Percentiles rank a stretch among this genome's conserved stretches.
These are phyloP conservation scores for Acronicta leporina DNA, from an alignment of 2,888 invertebrate species.

Conservation along the genomic window DNA sequence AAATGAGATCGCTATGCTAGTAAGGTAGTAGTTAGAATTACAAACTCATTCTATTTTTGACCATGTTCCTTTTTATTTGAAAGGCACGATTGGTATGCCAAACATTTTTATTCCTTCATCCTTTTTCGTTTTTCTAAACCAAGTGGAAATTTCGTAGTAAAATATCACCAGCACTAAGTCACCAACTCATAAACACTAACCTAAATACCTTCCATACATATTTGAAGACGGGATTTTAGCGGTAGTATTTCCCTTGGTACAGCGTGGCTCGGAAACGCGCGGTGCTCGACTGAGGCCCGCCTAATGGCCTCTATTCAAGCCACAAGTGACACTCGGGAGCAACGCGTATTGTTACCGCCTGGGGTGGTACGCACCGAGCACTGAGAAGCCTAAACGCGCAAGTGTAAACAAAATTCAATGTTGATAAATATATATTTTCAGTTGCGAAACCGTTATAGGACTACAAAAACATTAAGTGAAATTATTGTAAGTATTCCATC, in stretches of 20 bases:
- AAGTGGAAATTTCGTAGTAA: neutral
- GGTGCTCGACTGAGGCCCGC: constrained; percentile 47
- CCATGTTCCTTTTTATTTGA: too few relatives aligned
- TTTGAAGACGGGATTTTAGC: constrained; percentile 48
- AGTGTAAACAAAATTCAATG: constrained; percentile 45
- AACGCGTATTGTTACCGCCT: constrained; percentile 61
- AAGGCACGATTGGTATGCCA: too few relatives aligned
- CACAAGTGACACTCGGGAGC: constrained; percentile 67
- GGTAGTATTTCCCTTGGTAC: constrained; percentile 54
- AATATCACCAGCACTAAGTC: neutral
- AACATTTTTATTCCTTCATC: too few relatives aligned
- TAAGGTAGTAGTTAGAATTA: too few relatives aligned
- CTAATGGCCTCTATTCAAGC: constrained; percentile 73
- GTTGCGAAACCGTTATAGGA: neutral
- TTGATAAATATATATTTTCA: constrained; percentile 7
- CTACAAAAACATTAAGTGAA: constrained; percentile 8
- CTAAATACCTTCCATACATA: constrained; percentile 43
- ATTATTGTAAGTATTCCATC: too few relatives aligned
- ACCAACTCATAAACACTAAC: constrained; percentile 30
- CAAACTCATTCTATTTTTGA: too few relatives aligned
- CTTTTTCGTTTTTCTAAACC: too few relatives aligned
- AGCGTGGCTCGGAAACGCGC: constrained; percentile 42
- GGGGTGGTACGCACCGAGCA: constrained; percentile 26
- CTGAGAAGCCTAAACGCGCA: constrained; percentile 33
- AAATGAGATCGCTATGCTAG: too few relatives aligned